Evolutionary conservation across 2,888 invertebrate species (phyloP).

Genomic region (Deilephila porcellus): DNA sequence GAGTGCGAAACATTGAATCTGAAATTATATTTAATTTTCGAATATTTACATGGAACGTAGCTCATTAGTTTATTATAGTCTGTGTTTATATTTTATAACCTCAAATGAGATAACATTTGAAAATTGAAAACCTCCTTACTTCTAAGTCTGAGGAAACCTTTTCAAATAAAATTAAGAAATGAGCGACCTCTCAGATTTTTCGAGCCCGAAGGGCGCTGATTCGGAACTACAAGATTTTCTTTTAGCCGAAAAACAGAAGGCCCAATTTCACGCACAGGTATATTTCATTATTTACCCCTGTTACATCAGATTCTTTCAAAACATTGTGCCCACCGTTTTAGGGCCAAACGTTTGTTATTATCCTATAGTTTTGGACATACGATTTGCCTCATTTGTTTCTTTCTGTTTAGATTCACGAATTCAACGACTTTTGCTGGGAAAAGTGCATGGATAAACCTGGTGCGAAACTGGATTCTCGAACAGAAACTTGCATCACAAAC

Average conservation of each 20-base stretch:
- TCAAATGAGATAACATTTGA: constrained; percentile 9
- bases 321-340: not conserved
- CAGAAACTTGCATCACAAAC: constrained; percentile 95
- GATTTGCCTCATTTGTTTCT: constrained; percentile 50
- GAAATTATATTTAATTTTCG: no score
- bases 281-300: constrained; percentile 37
- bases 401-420: constrained; percentile 91
- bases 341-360: not conserved
- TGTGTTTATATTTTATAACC: not conserved
- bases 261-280: constrained; percentile 95
- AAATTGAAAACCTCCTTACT: constrained; percentile 20
- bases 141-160: constrained; percentile 5
- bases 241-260: constrained; percentile 93
- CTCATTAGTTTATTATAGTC: no score
- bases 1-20: no score
- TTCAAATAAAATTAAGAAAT: constrained; percentile 47
- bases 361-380: constrained; percentile 88
- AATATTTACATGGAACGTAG: no score
- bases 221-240: constrained; percentile 93
- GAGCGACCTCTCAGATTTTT: constrained; percentile 73
- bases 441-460: constrained; percentile 97
- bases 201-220: constrained; percentile 82
- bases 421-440: constrained; percentile 98
- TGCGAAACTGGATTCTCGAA: constrained; percentile 93
- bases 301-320: constrained; percentile 28